Conservation (phyloP, 2,797 vertebrate species). For the Takifugu ocellatus region DNA sequence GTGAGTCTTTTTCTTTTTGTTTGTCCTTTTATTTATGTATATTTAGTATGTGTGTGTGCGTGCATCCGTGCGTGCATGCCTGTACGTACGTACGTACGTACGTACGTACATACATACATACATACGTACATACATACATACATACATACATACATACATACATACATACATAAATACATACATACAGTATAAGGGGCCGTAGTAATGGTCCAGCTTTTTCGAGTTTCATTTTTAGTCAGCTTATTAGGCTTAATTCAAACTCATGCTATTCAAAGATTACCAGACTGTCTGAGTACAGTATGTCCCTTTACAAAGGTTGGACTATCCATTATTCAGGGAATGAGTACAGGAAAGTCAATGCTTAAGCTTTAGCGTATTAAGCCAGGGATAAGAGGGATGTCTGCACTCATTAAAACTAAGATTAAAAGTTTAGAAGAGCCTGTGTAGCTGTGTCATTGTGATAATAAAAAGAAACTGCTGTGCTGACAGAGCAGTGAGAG, state of each 20-base stretch:
- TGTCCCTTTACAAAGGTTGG: conserved; percentile 24
- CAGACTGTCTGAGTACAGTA: conserved; percentile 6
- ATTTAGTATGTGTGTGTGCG: no score
- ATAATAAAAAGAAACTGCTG: conserved; percentile 43
- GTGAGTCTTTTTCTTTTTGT: no score
- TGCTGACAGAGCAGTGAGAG: conserved; percentile 49
- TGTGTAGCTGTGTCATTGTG: conserved; percentile 6
- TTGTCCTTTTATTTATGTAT: no score
- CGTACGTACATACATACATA: no score
- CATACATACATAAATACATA: no score
- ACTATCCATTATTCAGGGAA: conserved; percentile 29
- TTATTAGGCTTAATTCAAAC: conserved; percentile 6
- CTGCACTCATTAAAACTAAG: conserved; percentile 45
- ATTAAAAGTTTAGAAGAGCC: conserved; percentile 55
- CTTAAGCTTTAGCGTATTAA: conserved; percentile 44
- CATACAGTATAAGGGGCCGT: no score
- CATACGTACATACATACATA: no score
- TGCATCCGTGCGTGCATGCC: no score
- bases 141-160: no score
- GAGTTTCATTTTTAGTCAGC: not conserved
- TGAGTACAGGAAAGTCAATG: conserved; percentile 37
- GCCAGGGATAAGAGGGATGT: conserved; percentile 32
- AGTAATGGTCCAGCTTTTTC: not conserved
- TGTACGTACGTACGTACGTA: no score
- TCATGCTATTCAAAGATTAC: conserved; percentile 8